Percentiles rank a stretch among this genome's conserved stretches.
phyloP scores from a whole-genome alignment of 2,888 invertebrate species.

The Acrocera orbiculus region DNA sequence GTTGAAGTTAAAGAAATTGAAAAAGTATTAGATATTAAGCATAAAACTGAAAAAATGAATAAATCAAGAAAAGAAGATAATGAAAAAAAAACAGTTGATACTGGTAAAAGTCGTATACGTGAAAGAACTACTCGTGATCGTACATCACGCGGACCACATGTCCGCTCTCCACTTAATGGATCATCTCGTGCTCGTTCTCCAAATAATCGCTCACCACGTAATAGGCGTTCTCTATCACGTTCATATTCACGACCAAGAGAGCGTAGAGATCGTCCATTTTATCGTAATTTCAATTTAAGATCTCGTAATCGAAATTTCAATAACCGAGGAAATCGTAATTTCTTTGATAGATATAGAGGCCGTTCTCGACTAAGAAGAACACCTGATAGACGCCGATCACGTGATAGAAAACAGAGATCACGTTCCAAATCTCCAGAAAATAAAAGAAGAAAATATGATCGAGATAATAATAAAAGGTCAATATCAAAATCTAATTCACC shows the following conservation, averaged over 20 bases:
- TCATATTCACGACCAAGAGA: too few relatives aligned
- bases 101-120: conserved; percentile 1
- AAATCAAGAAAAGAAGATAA: conserved; percentile 2
- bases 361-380: too few relatives aligned
- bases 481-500: conserved; percentile 3
- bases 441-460: conserved; percentile 3
- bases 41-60: conserved; percentile 10
- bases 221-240: conserved; percentile 15
- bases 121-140: neutral
- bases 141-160: neutral
- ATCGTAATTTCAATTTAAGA: conserved; percentile 11
- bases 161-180: conserved; percentile 17
- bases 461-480: conserved; percentile 2
- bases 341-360: too few relatives aligned
- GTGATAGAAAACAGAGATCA: conserved; percentile 15
- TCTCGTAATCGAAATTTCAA: conserved; percentile 12
- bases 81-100: neutral
- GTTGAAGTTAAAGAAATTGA: conserved; percentile 29
- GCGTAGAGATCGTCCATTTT: conserved; percentile 14
- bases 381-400: conserved; percentile 11
- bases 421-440: conserved; percentile 16
- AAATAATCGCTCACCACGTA: conserved; percentile 12
- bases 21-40: conserved; percentile 13
- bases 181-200: conserved; percentile 4
- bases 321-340: too few relatives aligned